Evolutionary conservation across 1,140 invertebrate genomes (phyloP), one percentile per base, ranked within the genome.

Genomic region (Wasmannia auropunctata): DNA sequence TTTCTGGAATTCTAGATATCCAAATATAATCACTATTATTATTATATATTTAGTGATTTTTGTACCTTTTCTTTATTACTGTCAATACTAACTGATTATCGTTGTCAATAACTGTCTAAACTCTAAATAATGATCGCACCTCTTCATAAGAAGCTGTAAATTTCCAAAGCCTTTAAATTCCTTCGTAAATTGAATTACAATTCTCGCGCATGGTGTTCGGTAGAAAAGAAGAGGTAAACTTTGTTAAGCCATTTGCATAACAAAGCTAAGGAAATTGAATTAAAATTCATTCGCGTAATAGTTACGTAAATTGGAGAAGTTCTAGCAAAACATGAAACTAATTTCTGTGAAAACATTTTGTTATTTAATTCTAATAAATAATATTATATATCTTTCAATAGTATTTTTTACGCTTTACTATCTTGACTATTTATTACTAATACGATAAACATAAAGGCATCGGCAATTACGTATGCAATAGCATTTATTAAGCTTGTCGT

Each of bases 231-330:
- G 3, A 28, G n/a, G n/a, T 67, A 46, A 76, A 79, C 14, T 49
- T 65, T 49, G 28, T 79, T 49, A 67, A 79, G 14, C 19, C 58
- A 65, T 79, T 79, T 79, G 31, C 28, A 63, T 79, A 34, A 65
- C 28, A 63, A 79, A 79, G 60, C 62, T 49, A 34, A 16, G 31
- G 4, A 63, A 65, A 65, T 49, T 49, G 3, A 49, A 67, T 67
- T 49, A 49, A 79, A 79, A 79, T 19, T 79, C 5, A 77, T 63
- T 77, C 19, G 3, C 34, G 16, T 31, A 43, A 79, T 19, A 22
- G 11, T 49, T 46, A 65, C 19, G 7, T 49, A 79, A 79, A 65
- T 65, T 79, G 6, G 0, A 76, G 49, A 75, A 75, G 16, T 62
- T 62, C 10, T 62, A 40, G 1, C 28, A 56, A 62, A 76, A 76